Evolutionary conservation across 2,888 invertebrate species (phyloP).

Genomic region (Prenolepis imparis): DNA sequence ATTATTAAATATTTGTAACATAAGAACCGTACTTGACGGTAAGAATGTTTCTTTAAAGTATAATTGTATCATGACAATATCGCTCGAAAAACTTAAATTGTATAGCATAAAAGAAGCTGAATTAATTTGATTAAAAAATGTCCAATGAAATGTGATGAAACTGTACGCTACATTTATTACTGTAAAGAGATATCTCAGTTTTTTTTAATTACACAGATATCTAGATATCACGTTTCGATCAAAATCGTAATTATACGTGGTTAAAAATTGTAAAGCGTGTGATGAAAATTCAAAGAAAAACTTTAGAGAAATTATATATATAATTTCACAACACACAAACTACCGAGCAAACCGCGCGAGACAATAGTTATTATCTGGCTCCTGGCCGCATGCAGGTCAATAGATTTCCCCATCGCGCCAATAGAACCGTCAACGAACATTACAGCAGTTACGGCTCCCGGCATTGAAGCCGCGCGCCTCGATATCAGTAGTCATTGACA

Average conservation of each 20-base stretch:
- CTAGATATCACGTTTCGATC: neutral
- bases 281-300: neutral
- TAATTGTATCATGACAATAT: neutral
- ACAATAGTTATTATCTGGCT: constrained; percentile 34
- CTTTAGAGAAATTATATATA: neutral
- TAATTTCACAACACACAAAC: neutral
- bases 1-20: neutral
- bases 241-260: neutral
- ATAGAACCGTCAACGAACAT: constrained; percentile 54
- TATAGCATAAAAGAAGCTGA: neutral
- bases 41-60: neutral
- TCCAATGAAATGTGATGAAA: no score
- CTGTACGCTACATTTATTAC: no score
- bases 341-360: neutral
- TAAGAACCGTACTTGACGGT: neutral
- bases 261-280: neutral
- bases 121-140: no score
- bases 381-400: constrained; percentile 26
- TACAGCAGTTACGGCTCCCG: constrained; percentile 39
- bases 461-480: constrained; percentile 19
- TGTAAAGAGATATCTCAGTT: no score
- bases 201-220: neutral
- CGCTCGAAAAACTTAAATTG: neutral
- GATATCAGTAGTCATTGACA: constrained; percentile 45
- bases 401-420: constrained; percentile 47